Evolutionary conservation across 2,113 vertebrate genomes (phyloP).

Genomic region (Stigmatopora argus): DNA sequence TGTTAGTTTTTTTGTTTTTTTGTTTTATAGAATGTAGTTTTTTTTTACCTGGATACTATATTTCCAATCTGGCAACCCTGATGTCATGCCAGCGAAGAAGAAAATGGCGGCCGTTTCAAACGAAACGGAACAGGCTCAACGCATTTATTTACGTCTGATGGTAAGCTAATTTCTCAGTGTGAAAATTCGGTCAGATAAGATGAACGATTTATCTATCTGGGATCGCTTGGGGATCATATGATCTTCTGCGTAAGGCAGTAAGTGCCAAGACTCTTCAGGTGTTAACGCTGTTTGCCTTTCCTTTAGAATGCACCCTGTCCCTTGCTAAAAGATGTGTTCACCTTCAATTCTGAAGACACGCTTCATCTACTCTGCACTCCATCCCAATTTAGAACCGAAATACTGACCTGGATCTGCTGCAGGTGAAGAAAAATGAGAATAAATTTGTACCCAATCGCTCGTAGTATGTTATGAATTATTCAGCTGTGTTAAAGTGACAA

Average conservation of each 20-base stretch:
- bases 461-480: neutral
- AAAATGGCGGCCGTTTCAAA: constrained; percentile 67
- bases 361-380: constrained; percentile 75
- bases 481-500: neutral
- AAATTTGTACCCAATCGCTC: too few relatives aligned
- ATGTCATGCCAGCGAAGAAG: neutral
- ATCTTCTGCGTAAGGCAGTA: too few relatives aligned
- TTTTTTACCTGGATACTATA: too few relatives aligned
- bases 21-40: too few relatives aligned
- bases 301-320: constrained; percentile 72
- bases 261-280: too few relatives aligned
- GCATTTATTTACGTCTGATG: constrained; percentile 54
- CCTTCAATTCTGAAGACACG: constrained; percentile 71
- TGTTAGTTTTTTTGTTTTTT: too few relatives aligned
- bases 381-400: constrained; percentile 74
- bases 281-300: neutral
- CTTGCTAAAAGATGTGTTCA: constrained; percentile 70
- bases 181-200: too few relatives aligned
- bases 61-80: too few relatives aligned
- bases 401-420: constrained; percentile 78
- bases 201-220: too few relatives aligned
- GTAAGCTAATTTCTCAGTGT: constrained; percentile 34
- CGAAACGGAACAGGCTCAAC: constrained; percentile 24
- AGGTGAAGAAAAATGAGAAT: constrained; percentile 50
- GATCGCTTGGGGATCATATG: too few relatives aligned